These are phyloP conservation scores for Plebejus anna DNA, from an alignment of 2,888 invertebrate species.

Conservation along the genomic window DNA sequence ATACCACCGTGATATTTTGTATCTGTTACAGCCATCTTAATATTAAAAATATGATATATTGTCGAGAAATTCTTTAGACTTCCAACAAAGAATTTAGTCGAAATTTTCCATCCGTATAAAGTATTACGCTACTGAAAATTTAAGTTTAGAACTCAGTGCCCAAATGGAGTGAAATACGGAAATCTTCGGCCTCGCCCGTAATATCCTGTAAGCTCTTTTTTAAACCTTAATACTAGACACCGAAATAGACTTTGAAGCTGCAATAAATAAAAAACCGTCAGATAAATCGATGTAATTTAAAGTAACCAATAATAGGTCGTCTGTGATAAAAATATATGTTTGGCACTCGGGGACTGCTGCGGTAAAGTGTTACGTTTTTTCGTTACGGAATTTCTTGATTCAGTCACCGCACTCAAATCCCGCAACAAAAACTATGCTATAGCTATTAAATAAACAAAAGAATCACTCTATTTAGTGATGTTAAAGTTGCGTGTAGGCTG, in stretches of 20 bases:
- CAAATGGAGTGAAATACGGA: constrained; percentile 24
- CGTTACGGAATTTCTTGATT: too few species aligned
- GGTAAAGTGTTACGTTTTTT: too few species aligned
- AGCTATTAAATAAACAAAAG: too few species aligned
- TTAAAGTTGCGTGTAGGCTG: too few species aligned
- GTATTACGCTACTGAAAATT: constrained; percentile 28
- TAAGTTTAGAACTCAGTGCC: constrained; percentile 24
- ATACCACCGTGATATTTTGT: neutral
- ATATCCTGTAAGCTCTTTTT: constrained; percentile 20
- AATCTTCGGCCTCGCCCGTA: constrained; percentile 19
- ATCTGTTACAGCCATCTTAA: constrained; percentile 18
- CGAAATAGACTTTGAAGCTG: neutral
- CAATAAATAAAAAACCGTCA: too few species aligned
- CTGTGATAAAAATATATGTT: too few species aligned
- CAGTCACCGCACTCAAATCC: too few species aligned
- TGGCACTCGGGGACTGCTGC: too few species aligned
- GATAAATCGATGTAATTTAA: too few species aligned
- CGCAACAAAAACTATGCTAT: too few species aligned
- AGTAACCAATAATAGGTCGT: too few species aligned
- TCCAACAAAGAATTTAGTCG: constrained; percentile 29
- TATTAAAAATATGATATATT: constrained; percentile 29
- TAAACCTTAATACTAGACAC: neutral
- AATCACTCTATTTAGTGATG: too few species aligned
- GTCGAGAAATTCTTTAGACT: constrained; percentile 26
- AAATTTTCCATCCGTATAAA: constrained; percentile 29